These are phyloP conservation scores for Brachionus plicatilis DNA, from an alignment of 1,140 invertebrate genomes.

Conservation along the genomic window DNA sequence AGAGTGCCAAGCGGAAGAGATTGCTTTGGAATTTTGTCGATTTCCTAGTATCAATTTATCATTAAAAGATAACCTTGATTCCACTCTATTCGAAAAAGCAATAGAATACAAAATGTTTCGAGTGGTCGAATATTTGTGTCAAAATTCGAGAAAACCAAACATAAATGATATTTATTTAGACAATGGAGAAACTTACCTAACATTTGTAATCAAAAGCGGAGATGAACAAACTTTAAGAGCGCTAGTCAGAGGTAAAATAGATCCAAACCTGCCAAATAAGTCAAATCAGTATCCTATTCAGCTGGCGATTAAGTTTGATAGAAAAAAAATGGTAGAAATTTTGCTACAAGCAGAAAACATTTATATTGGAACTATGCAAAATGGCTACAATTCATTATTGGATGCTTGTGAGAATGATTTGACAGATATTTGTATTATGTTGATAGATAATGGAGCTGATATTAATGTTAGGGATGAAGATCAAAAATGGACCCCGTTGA, in stretches of 20 bases:
- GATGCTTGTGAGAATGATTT: constrained; percentile 31
- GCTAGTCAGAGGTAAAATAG: not conserved
- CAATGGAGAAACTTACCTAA: constrained; percentile 12
- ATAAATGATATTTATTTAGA: constrained; percentile 5
- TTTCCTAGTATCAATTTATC: not conserved
- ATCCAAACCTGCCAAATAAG: not conserved
- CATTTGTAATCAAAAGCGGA: not conserved
- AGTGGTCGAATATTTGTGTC: not conserved
- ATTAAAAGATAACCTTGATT: constrained; percentile 15
- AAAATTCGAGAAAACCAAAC: not conserved
- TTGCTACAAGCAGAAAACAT: not conserved
- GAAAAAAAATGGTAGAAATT: not conserved
- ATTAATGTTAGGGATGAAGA: not conserved
- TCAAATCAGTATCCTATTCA: constrained; percentile 18
- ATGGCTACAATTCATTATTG: not conserved
- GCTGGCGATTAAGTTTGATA: not conserved
- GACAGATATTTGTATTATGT: not conserved
- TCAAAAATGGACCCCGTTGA: constrained; percentile 11
- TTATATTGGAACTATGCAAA: not conserved
- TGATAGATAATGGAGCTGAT: constrained; percentile 30
- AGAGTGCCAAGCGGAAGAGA: constrained; percentile 23
- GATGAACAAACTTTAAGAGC: not conserved
- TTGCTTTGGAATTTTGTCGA: constrained; percentile 21
- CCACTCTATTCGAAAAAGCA: constrained; percentile 21
- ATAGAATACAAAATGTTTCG: constrained; percentile 19